Percentiles rank a stretch among this genome's conserved stretches.
Evolutionary conservation across 2,113 vertebrate species (phyloP).

Genomic region (Pan troglodytes): DNA sequence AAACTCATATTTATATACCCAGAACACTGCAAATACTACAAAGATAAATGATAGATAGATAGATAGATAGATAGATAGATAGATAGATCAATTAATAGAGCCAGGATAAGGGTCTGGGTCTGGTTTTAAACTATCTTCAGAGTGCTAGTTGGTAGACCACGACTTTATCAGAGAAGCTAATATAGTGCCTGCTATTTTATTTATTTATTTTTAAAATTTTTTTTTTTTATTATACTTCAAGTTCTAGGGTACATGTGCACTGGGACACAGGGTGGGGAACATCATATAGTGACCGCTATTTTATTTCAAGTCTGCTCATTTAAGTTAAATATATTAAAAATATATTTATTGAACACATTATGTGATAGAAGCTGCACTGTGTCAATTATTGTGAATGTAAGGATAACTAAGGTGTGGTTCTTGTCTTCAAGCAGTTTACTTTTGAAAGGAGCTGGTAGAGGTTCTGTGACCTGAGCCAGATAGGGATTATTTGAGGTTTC

Average conservation of each 20-base stretch:
- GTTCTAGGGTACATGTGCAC: too few species aligned
- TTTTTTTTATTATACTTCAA: too few species aligned
- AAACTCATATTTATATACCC: neutral
- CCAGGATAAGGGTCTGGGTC: neutral
- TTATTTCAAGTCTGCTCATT: constrained; percentile 10
- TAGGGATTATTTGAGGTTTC: neutral
- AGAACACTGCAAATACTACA: neutral
- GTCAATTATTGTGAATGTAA: neutral
- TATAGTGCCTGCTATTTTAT: neutral
- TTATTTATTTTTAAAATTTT: constrained; percentile 17
- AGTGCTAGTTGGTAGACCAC: neutral
- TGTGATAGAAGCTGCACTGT: neutral
- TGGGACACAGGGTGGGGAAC: too few species aligned
- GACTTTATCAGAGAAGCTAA: neutral
- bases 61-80: neutral
- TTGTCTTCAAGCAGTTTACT: neutral
- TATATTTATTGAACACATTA: neutral
- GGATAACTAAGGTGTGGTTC: neutral
- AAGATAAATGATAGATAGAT: neutral
- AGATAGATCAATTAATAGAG: neutral
- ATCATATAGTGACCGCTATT: neutral
- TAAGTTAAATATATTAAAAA: neutral
- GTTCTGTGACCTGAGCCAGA: neutral
- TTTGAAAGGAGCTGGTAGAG: neutral
- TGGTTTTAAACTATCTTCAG: neutral